Base-by-base conservation (phyloP, 1,140 invertebrate genomes). In the Drosophila kepulauana region DNA sequence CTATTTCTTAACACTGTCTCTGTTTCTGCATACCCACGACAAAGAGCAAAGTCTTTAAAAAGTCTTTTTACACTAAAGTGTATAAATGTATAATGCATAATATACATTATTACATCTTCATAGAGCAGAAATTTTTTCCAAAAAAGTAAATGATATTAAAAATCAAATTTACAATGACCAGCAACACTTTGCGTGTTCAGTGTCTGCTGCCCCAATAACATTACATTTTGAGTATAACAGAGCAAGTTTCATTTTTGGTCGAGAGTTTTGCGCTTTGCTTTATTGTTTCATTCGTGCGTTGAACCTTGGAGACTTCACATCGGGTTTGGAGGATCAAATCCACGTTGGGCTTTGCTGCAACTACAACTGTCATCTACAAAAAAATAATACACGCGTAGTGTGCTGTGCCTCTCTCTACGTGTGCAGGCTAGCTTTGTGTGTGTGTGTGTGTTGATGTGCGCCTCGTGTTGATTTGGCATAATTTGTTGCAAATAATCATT, bases 261-360 rank as follows among this genome's bases (percentile, higher is more conserved):
- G 71, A 57, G 57, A 56, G 71, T 61, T 62, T 62, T 62, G 71
- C 65, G 57, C 62, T 69, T 56, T 69, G 49, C 65, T 74, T 74
- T 58, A 51, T 15, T 51, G 52, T 75, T 75, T 70, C 67, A 71
- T 70, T 71, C 72, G 72, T 75, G 72, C 71, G 71, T 74, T 74
- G 71, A 74, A 74, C 71, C 71, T 74, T 74, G 71, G 65, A 74
- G 91, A 91, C 90, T 91, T 91, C 91, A 91, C 81, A 82, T 92
- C 82, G 87, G 86, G 85, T 89, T 85, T 88, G 90, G 81, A 91
- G 90, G 90, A 91, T 91, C 89, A 91, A 88, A 87, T 91, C 82
- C 89, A 90, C 91, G 91, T 92, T 89, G 69, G 68, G 61, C 79
- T 78, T 77, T 76, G 63, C 70, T 64, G 71, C 77, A 79, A 84